Evolutionary conservation across 2,888 invertebrate genomes (phyloP).

Genomic region (Coelogynopora nodosa): DNA sequence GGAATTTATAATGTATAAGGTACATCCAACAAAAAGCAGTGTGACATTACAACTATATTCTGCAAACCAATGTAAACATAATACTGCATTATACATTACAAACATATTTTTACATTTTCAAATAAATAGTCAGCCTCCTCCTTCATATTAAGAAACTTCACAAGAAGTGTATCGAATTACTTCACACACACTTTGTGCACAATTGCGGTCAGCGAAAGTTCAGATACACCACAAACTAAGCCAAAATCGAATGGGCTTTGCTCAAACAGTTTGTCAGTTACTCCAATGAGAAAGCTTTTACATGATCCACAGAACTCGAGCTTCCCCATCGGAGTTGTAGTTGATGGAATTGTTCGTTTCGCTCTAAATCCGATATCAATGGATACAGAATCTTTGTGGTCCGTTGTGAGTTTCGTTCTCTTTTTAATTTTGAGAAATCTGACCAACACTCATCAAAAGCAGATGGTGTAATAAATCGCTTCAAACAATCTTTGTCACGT

Average conservation of each 20-base stretch:
- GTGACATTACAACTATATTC: conserved; percentile 5
- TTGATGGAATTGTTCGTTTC: conserved; percentile 14
- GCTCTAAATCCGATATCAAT: background rate
- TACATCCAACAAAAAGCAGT: background rate
- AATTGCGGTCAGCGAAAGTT: background rate
- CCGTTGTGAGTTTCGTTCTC: background rate
- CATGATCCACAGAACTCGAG: conserved; percentile 10
- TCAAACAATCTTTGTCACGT: background rate
- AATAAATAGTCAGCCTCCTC: background rate
- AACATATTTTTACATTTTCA: background rate
- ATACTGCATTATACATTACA: background rate
- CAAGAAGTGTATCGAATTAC: background rate
- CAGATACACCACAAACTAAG: background rate
- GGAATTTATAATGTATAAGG: background rate
- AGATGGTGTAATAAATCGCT: background rate
- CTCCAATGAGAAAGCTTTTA: background rate
- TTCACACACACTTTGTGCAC: too few species aligned
- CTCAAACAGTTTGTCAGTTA: conserved; percentile 25
- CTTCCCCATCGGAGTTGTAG: background rate
- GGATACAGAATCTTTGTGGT: background rate
- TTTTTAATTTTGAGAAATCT: background rate
- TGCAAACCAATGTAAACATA: background rate
- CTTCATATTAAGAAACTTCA: background rate
- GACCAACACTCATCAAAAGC: background rate
- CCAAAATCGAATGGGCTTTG: background rate